Conservation (phyloP, 2,797 vertebrate species). For the Gephyroberyx darwinii region DNA sequence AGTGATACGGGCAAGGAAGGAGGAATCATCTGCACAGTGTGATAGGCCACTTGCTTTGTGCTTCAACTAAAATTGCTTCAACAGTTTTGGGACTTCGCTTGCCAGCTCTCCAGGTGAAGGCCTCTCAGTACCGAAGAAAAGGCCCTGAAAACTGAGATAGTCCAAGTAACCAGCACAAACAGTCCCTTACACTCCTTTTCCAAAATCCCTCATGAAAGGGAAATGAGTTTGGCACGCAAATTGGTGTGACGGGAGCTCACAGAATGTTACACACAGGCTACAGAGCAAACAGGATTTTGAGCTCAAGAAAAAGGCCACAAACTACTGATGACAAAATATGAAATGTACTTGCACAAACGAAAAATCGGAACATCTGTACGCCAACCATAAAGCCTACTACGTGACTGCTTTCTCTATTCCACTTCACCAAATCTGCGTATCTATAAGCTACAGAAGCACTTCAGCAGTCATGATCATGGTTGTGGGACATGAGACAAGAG, state of each 20-base stretch:
- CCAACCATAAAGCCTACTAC: background rate
- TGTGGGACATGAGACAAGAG: slow-evolving; percentile 12
- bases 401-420: background rate
- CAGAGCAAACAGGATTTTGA: slow-evolving; percentile 73
- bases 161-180: slow-evolving; percentile 75
- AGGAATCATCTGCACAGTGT: slow-evolving; percentile 52
- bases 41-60: slow-evolving; percentile 48
- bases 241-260: slow-evolving; percentile 71
- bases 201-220: slow-evolving; percentile 76
- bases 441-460: slow-evolving; percentile 13
- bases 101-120: slow-evolving; percentile 68
- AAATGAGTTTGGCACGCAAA: slow-evolving; percentile 77
- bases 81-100: slow-evolving; percentile 55
- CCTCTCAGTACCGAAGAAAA: slow-evolving; percentile 66
- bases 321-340: slow-evolving; percentile 52
- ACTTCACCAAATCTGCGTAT: slow-evolving; percentile 1
- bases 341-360: slow-evolving; percentile 26
- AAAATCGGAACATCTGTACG: slow-evolving; percentile 14
- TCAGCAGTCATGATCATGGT: slow-evolving; percentile 14
- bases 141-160: slow-evolving; percentile 69
- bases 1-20: slow-evolving; percentile 30
- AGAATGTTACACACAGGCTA: slow-evolving; percentile 75
- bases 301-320: slow-evolving; percentile 54
- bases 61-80: slow-evolving; percentile 48
- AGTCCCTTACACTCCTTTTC: slow-evolving; percentile 67